phyloP scores from a whole-genome alignment of 2,797 vertebrate genomes.

The Notolabrus celidotus region DNA sequence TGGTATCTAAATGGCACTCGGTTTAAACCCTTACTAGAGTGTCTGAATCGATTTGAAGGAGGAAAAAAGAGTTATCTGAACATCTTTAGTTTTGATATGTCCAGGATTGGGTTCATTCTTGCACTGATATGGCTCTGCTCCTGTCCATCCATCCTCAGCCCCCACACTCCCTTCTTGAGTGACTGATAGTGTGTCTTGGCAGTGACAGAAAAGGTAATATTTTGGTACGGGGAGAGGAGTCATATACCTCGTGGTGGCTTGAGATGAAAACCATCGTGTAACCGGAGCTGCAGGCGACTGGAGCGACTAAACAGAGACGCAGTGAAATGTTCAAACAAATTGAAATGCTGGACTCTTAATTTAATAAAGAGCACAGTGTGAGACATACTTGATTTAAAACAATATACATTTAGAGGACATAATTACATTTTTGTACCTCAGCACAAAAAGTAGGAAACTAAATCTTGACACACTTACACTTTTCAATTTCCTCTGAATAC shows the following conservation, averaged over 20 bases:
- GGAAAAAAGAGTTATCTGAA: not conserved
- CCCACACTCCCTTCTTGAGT: slow-evolving; percentile 54
- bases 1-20: no score
- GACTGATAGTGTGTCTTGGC: slow-evolving; percentile 80
- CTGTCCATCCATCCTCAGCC: slow-evolving; percentile 62
- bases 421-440: slow-evolving; percentile 69
- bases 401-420: slow-evolving; percentile 75
- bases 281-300: slow-evolving; percentile 52
- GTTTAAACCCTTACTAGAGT: not conserved
- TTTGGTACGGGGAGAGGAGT: slow-evolving; percentile 62
- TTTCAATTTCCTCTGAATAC: slow-evolving; percentile 49
- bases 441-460: slow-evolving; percentile 55
- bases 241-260: slow-evolving; percentile 56
- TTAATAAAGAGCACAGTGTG: slow-evolving; percentile 77
- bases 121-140: slow-evolving; percentile 58
- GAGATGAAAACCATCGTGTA: slow-evolving; percentile 76
- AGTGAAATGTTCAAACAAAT: slow-evolving; percentile 78
- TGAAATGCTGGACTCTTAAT: slow-evolving; percentile 71
- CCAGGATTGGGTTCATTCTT: slow-evolving; percentile 37
- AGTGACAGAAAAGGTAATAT: slow-evolving; percentile 78
- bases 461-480: slow-evolving; percentile 64
- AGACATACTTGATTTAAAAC: slow-evolving; percentile 77
- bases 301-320: slow-evolving; percentile 72
- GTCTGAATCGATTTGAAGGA: not conserved
- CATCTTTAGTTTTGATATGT: slow-evolving; percentile 32